Evolutionary conservation across 2,888 invertebrate genomes (phyloP), one percentile per base, ranked within the genome.

Genomic region (Brachyptera risi): DNA sequence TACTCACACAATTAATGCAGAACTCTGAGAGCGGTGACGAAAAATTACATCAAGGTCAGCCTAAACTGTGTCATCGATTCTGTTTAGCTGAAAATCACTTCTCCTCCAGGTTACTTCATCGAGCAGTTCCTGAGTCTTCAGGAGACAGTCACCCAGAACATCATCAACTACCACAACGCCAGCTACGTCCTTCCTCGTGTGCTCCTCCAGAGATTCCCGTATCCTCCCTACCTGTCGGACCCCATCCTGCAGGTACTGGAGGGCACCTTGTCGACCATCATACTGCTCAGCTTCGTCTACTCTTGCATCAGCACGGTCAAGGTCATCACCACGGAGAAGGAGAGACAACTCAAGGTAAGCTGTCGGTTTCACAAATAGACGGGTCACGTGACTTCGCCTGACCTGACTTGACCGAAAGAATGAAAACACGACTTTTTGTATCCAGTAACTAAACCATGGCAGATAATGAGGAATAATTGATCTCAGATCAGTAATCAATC

Each of bases 251-350:
- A 82, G 35, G 83, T 84, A 0, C 72, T 92, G 42, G 81, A 85
- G 70, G 73, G 78, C 11, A 80, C 88, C 67, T 80, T 93, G 61
- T 87, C 92, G 0, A 76, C 90, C 66, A 85, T 94, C 54, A 78
- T 94, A 23, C 78, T 92, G 75, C 76, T 93, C 15, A 88, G 90
- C 71, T 93, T 90, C 70, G 85, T 89, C 58, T 90, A 92, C 72
- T 85, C 88, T 0, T 86, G 87, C 57, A 84, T 90, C 15, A 90
- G 88, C 69, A 88, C 87, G 35, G 85, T 87, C 1, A 86, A 88
- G 74, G 83, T 82, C 50, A 79, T 91, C 26, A 84, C 87, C 0
- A 78, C 84, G 35, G 90, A 91, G 73, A 91, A 90, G 71, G 90
- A 91, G 73, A 79, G 82, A 63, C 84, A 86, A 68, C 73, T 90